A percentile compares a stretch with the other conserved stretches of the same genome.
phyloP scores from a whole-genome alignment of 2,113 vertebrate species.

The Puma concolor region DNA sequence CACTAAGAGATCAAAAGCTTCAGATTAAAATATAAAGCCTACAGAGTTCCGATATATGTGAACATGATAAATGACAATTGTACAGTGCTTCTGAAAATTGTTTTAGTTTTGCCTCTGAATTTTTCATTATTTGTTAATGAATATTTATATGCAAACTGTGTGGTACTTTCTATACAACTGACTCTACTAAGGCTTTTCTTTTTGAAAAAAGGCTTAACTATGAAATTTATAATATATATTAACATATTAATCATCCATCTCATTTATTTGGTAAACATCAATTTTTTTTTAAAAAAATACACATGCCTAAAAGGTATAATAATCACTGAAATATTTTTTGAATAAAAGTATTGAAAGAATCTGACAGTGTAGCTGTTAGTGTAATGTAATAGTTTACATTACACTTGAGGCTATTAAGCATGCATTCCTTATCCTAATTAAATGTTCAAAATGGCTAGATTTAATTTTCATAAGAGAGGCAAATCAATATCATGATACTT shows the following conservation, averaged over 20 bases:
- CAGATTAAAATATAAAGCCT: conserved; percentile 17
- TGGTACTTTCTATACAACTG: conserved; percentile 12
- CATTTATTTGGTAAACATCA: background rate
- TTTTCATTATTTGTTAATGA: conserved; percentile 4
- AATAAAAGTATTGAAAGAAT: background rate
- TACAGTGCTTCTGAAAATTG: conserved; percentile 42
- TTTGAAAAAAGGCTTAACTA: background rate
- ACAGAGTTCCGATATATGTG: background rate
- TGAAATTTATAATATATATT: conserved; percentile 10
- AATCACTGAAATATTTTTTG: conserved; percentile 15
- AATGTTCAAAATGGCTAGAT: background rate
- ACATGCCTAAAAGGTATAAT: background rate
- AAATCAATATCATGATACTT: background rate
- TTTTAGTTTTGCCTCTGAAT: background rate
- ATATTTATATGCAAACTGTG: conserved; percentile 34
- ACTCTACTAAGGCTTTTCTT: background rate
- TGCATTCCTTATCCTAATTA: background rate
- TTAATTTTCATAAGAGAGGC: background rate
- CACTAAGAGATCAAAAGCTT: conserved; percentile 22
- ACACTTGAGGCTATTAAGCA: background rate
- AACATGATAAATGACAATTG: background rate
- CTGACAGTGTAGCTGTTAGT: background rate
- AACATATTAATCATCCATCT: conserved; percentile 19
- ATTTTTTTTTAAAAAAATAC: background rate
- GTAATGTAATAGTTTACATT: conserved; percentile 8